Percentiles rank a stretch among this genome's conserved stretches.
Evolutionary conservation across 2,888 invertebrate species (phyloP).

Genomic region (Drosophila rellima): DNA sequence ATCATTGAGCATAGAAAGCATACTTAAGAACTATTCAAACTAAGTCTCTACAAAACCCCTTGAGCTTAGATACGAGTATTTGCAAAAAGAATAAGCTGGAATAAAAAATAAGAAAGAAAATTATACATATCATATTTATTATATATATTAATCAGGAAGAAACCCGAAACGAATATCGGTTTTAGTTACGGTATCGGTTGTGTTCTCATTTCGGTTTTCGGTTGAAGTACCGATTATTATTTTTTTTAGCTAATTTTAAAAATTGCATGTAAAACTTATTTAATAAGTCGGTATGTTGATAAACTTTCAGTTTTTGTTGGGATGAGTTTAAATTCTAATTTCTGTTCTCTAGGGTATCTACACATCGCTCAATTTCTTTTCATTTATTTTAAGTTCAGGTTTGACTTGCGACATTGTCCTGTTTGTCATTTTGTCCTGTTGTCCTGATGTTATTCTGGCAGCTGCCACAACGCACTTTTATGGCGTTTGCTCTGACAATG

Average conservation of each 20-base stretch:
- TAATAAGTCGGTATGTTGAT: too few relatives aligned
- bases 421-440: constrained; percentile 1
- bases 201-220: too few relatives aligned
- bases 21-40: not conserved
- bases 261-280: too few relatives aligned
- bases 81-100: not conserved
- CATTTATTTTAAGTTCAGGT: not conserved
- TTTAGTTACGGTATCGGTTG: too few relatives aligned
- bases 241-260: too few relatives aligned
- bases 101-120: not conserved
- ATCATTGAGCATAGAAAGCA: constrained; percentile 37
- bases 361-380: not conserved
- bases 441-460: constrained; percentile 14
- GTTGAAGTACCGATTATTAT: too few relatives aligned
- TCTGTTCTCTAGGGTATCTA: not conserved
- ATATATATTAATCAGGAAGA: not conserved
- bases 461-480: constrained; percentile 30
- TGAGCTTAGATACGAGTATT: not conserved
- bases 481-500: constrained; percentile 28
- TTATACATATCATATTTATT: not conserved
- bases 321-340: not conserved
- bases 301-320: too few relatives aligned
- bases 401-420: not conserved
- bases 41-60: not conserved
- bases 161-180: too few relatives aligned